These are phyloP conservation scores for Drosophila heteroneura DNA, from an alignment of 2,888 invertebrate species.

Conservation along the genomic window DNA sequence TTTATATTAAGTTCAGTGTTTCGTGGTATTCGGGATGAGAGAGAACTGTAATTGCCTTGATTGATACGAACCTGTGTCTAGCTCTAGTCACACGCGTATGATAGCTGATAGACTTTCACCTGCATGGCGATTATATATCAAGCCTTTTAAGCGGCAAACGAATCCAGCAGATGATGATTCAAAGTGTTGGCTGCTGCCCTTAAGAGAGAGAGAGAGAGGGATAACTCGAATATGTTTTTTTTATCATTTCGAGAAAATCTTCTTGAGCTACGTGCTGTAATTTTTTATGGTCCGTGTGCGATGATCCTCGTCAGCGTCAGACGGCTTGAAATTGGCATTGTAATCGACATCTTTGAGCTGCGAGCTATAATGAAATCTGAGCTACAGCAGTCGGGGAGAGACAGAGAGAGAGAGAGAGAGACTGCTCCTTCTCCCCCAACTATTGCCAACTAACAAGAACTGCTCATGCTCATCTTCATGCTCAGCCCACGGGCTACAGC, in stretches of 20 bases:
- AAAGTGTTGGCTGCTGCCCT: conserved; percentile 14
- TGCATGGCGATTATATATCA: conserved; percentile 21
- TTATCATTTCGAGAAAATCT: conserved; percentile 74
- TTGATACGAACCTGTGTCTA: conserved; percentile 59
- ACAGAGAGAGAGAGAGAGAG: conserved; percentile 1
- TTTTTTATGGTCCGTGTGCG: conserved; percentile 58
- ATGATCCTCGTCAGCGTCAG: conserved; percentile 73
- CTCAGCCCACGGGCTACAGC: conserved; percentile 54
- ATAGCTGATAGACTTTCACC: conserved; percentile 34
- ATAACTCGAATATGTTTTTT: conserved; percentile 14
- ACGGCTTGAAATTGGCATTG: conserved; percentile 74
- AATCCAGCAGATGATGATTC: conserved; percentile 22
- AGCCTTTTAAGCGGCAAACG: conserved; percentile 27
- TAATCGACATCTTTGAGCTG: conserved; percentile 69
- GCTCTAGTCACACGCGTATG: conserved; percentile 17
- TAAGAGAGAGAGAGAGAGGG: background rate
- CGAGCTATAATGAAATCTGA: conserved; percentile 62
- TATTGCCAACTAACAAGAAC: conserved; percentile 7
- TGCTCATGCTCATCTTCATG: conserved; percentile 58
- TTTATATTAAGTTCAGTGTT: conserved; percentile 73
- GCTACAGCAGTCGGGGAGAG: conserved; percentile 24
- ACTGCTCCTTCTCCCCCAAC: conserved; percentile 14
- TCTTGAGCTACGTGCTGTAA: conserved; percentile 62
- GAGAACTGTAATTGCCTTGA: conserved; percentile 58
- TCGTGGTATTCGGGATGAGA: conserved; percentile 12